Evolutionary conservation across 2,113 vertebrate species (phyloP).

Genomic region (Motacilla alba): DNA sequence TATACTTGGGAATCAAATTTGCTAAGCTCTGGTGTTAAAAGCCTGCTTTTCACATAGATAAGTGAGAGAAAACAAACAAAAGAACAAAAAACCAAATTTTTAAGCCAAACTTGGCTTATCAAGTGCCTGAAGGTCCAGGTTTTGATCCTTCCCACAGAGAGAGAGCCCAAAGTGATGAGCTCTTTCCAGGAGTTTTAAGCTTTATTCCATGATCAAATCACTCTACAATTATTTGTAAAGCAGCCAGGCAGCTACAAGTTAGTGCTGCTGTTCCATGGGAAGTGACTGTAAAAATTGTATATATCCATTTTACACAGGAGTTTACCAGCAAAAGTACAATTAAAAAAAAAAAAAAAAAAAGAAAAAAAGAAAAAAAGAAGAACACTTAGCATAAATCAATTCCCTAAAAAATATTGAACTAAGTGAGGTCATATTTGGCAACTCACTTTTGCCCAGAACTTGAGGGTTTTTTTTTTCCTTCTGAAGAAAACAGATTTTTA

Average conservation of each 20-base stretch:
- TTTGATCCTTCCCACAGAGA: neutral
- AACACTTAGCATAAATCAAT: neutral
- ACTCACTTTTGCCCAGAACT: neutral
- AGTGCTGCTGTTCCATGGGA: neutral
- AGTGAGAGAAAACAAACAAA: neutral
- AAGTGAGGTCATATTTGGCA: neutral
- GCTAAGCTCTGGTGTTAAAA: neutral
- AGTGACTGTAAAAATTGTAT: neutral
- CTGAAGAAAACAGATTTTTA: neutral
- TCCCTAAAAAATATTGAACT: neutral
- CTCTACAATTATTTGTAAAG: neutral
- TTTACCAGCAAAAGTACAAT: neutral
- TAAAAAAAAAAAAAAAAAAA: no score
- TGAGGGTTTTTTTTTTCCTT: neutral
- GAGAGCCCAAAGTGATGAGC: rapidly evolving
- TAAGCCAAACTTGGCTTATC: neutral
- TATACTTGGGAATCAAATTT: neutral
- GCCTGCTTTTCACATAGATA: neutral
- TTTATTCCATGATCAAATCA: neutral
- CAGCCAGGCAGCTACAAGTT: neutral
- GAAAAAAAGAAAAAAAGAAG: no score
- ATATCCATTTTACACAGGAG: neutral
- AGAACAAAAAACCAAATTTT: rapidly evolving
- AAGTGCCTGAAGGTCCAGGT: neutral
- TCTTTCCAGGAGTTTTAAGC: neutral